These are phyloP conservation scores for Muntiacus muntjak DNA, from an alignment of 2,113 vertebrate species.

Conservation along the genomic window DNA sequence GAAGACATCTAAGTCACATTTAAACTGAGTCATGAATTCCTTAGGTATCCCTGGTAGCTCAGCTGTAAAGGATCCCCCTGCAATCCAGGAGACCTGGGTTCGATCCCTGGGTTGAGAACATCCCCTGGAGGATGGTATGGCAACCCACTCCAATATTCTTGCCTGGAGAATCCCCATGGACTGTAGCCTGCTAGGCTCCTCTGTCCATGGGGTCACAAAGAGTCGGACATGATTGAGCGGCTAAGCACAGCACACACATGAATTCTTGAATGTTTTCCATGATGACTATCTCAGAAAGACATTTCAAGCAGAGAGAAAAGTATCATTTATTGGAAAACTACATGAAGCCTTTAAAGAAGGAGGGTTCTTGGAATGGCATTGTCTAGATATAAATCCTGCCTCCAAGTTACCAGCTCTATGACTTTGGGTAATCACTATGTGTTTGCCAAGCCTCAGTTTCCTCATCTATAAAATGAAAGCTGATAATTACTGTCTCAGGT, in stretches of 20 bases:
- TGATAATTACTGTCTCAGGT: background rate
- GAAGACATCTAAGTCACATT: background rate
- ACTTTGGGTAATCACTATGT: background rate
- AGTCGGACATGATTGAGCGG: rapidly evolving
- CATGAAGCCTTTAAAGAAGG: background rate
- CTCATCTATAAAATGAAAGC: background rate
- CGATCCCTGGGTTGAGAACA: background rate
- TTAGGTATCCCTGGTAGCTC: background rate
- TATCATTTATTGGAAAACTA: background rate
- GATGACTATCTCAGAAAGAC: background rate
- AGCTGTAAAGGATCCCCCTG: background rate
- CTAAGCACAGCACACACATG: background rate
- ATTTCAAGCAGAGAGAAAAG: background rate
- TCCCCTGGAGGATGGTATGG: background rate
- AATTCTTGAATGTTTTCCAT: background rate
- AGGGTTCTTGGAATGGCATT: background rate
- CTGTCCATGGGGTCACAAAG: background rate
- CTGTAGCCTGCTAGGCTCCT: background rate
- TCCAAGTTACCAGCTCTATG: background rate
- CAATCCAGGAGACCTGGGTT: background rate
- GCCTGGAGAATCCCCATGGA: background rate
- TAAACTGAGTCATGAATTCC: background rate
- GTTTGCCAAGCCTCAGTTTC: background rate
- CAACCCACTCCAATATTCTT: background rate
- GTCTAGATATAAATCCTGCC: background rate